phyloP scores from a whole-genome alignment of 2,113 vertebrate genomes.

The Poecilia latipinna region DNA sequence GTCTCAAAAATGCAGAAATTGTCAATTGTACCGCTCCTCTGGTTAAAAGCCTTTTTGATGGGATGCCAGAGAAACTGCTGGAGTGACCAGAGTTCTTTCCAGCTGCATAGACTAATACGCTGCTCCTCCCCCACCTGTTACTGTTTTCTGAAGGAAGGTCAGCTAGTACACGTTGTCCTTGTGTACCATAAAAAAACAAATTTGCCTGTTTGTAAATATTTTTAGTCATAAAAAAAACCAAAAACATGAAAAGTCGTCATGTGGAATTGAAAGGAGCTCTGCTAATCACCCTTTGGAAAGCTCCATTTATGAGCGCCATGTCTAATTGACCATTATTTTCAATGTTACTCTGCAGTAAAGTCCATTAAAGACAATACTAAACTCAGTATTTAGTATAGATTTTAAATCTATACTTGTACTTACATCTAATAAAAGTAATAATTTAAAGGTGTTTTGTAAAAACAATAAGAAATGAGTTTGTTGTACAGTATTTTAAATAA shows the following conservation, averaged over 20 bases:
- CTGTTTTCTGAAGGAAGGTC: not conserved
- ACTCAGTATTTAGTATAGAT: not conserved
- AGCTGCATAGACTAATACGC: not conserved
- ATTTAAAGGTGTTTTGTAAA: not conserved
- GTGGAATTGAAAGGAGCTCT: too few relatives aligned
- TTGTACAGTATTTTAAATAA: not conserved
- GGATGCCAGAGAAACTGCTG: not conserved
- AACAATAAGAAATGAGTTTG: not conserved
- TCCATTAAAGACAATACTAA: not conserved
- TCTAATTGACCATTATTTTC: too few relatives aligned
- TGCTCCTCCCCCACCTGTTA: not conserved
- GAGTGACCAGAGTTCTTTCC: not conserved
- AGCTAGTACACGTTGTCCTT: not conserved
- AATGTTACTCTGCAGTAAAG: too few relatives aligned
- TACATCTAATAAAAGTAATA: not conserved
- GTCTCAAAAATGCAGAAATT: not conserved
- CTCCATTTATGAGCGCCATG: too few relatives aligned
- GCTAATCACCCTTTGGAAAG: too few relatives aligned
- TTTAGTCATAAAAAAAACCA: too few relatives aligned
- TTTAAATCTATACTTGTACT: not conserved
- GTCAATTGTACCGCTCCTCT: not conserved
- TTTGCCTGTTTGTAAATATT: not conserved
- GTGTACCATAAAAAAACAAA: not conserved
- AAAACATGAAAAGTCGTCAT: too few relatives aligned
- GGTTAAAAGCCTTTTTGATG: not conserved